These are phyloP conservation scores for Synanthedon formicaeformis DNA, from an alignment of 2,888 invertebrate species.

Conservation along the genomic window DNA sequence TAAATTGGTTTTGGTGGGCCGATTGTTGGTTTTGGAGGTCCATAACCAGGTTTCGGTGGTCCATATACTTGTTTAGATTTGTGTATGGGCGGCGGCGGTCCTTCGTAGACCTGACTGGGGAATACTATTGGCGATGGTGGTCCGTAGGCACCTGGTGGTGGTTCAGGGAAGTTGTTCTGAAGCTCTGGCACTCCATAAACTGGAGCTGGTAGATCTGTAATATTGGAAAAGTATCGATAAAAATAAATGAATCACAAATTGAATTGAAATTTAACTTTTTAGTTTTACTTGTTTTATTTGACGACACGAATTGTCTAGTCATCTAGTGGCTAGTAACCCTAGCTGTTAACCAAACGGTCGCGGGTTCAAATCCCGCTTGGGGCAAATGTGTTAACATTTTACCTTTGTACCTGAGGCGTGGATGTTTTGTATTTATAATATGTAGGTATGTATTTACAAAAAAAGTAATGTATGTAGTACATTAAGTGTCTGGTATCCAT, in stretches of 20 bases:
- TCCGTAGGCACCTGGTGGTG: constrained; percentile 57
- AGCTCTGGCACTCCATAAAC: constrained; percentile 72
- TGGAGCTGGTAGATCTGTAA: constrained; percentile 65
- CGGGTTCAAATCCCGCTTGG: too few species aligned
- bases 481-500: too few species aligned
- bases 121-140: constrained; percentile 60
- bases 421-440: too few species aligned
- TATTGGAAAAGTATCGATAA: constrained; percentile 11
- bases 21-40: constrained; percentile 54
- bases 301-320: too few species aligned
- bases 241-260: neutral
- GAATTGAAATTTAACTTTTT: neutral
- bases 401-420: too few species aligned
- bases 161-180: constrained; percentile 29
- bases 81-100: constrained; percentile 61
- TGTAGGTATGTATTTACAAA: too few species aligned
- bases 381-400: too few species aligned
- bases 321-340: too few species aligned
- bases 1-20: constrained; percentile 50
- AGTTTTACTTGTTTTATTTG: too few species aligned
- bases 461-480: too few species aligned
- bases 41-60: constrained; percentile 45
- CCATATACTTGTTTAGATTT: constrained; percentile 45
- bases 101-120: constrained; percentile 51
- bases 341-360: too few species aligned